Evolutionary conservation across 35 echinoderm and acorn worm species (phyloP).

Genomic region (Diadema setosum): DNA sequence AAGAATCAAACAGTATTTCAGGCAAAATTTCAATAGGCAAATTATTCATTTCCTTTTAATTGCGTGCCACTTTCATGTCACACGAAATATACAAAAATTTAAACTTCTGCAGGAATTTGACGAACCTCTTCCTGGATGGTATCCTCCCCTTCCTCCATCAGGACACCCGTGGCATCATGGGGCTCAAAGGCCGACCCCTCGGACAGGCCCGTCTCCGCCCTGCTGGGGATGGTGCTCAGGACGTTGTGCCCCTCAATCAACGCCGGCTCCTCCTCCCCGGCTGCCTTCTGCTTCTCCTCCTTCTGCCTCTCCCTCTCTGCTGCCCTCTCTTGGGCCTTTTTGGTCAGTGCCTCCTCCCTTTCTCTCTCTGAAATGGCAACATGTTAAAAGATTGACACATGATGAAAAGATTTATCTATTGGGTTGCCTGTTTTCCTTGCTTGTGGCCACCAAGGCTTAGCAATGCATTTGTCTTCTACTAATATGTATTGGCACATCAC

Average conservation of each 20-base stretch:
- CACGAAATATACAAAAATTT: too few species aligned
- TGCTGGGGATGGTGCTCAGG: neutral
- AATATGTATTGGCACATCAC: too few species aligned
- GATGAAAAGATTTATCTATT: too few species aligned
- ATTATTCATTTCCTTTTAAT: too few species aligned
- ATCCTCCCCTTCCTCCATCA: neutral
- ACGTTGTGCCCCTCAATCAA: neutral
- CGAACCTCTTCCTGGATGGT: conserved; percentile 5
- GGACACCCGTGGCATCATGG: neutral
- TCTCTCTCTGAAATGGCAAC: neutral
- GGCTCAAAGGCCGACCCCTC: neutral
- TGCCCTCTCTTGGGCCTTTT: conserved; percentile 20
- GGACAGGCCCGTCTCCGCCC: neutral
- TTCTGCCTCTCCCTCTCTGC: conserved; percentile 10
- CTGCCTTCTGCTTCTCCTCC: neutral
- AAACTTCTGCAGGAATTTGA: too few species aligned
- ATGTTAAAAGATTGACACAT: too few species aligned
- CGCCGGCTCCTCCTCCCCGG: neutral
- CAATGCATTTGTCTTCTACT: too few species aligned
- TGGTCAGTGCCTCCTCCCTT: neutral
- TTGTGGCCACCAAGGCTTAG: too few species aligned
- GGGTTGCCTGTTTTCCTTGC: too few species aligned
- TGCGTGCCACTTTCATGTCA: too few species aligned
- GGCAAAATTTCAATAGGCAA: too few species aligned
- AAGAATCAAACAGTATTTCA: too few species aligned